phyloP scores from a whole-genome alignment of 2,113 vertebrate genomes.

The Fregetta grallaria region DNA sequence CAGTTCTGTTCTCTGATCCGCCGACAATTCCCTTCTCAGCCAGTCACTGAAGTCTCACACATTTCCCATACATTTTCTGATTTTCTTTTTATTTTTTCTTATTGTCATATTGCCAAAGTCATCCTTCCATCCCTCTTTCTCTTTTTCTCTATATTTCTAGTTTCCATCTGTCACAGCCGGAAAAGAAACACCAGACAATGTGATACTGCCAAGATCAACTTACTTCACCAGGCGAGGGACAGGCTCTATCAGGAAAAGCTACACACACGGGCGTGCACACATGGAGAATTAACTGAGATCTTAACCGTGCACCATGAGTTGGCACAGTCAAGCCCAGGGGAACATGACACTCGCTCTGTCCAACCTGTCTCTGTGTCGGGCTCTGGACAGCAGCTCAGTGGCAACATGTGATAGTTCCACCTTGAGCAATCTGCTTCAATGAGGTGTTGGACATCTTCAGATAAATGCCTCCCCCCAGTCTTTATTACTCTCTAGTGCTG shows the following conservation, averaged over 20 bases:
- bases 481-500: neutral
- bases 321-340: neutral
- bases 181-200: neutral
- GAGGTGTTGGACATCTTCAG: neutral
- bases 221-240: neutral
- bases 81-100: neutral
- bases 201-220: neutral
- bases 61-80: neutral
- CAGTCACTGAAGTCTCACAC: neutral
- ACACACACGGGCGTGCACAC: fast-evolving
- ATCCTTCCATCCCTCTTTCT: neutral
- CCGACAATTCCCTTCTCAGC: neutral
- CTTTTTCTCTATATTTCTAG: neutral
- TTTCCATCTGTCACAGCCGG: neutral
- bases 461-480: neutral
- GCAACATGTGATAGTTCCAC: neutral
- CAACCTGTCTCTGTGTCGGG: neutral
- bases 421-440: neutral
- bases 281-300: neutral
- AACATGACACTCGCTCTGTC: fast-evolving
- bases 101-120: neutral
- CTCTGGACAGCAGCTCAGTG: neutral
- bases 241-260: neutral
- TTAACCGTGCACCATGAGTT: neutral
- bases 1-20: neutral